Conservation (phyloP, 2,113 vertebrate genomes). For the Centropus bengalensis region DNA sequence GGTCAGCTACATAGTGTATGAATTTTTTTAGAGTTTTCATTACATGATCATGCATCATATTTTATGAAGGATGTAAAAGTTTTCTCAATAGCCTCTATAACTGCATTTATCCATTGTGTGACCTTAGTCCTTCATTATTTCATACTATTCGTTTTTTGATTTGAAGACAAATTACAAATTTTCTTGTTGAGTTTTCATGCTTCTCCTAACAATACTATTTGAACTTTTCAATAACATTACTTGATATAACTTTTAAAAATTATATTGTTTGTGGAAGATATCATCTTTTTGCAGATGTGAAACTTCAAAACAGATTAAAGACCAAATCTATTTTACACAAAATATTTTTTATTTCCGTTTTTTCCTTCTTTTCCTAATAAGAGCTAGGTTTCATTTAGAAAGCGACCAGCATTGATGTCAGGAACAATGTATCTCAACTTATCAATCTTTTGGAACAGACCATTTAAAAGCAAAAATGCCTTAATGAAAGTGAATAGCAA, state of each 20-base stretch:
- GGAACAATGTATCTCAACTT: neutral
- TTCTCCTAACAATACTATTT: neutral
- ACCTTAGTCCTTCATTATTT: neutral
- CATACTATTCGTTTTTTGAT: neutral
- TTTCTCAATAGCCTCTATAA: neutral
- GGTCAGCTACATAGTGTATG: neutral
- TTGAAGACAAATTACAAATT: neutral
- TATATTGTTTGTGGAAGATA: neutral
- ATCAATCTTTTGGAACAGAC: neutral
- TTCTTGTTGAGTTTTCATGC: neutral
- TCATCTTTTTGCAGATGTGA: neutral
- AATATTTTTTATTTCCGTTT: neutral
- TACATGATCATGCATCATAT: neutral
- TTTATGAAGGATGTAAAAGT: conserved; percentile 29
- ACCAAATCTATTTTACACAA: neutral
- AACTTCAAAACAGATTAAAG: neutral
- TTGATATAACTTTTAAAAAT: neutral
- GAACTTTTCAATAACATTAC: neutral
- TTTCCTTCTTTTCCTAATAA: neutral
- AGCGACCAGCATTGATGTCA: neutral
- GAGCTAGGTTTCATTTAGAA: neutral
- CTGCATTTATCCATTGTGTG: neutral
- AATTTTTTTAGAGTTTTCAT: neutral
- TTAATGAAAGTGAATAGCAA: neutral
- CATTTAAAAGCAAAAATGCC: neutral